A percentile compares a stretch with the other conserved stretches of the same genome.
phyloP scores from a whole-genome alignment of 2,888 invertebrate species.

The Athalia rosae region DNA sequence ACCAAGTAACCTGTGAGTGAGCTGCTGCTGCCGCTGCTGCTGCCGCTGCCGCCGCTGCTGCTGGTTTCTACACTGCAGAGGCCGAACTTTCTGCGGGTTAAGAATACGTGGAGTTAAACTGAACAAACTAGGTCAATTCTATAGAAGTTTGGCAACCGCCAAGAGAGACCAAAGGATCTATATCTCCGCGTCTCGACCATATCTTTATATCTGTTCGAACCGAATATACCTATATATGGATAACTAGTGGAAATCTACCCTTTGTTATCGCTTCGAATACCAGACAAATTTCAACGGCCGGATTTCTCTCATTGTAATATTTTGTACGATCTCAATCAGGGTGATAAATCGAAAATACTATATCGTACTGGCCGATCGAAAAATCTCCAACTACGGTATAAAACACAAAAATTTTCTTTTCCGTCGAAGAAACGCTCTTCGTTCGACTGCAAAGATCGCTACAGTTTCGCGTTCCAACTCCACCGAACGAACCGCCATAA shows the following conservation, averaged over 20 bases:
- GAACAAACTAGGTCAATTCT: conserved; percentile 54
- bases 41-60: too few species aligned
- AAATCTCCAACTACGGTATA: too few species aligned
- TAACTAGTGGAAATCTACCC: conserved; percentile 48
- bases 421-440: too few species aligned
- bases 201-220: too few species aligned
- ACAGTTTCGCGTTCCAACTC: too few species aligned
- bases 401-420: too few species aligned
- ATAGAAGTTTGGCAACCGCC: conserved; percentile 38
- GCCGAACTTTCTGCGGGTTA: conserved; percentile 51
- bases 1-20: conserved; percentile 56
- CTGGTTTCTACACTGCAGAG: background rate
- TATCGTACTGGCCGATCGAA: too few species aligned
- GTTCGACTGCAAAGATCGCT: too few species aligned
- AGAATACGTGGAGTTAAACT: conserved; percentile 52
- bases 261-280: conserved; percentile 56
- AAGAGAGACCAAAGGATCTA: conserved; percentile 28
- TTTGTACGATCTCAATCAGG: too few species aligned
- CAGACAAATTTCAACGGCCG: conserved; percentile 52
- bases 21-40: background rate
- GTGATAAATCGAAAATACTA: too few species aligned
- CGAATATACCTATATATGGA: background rate
- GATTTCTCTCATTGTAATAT: background rate
- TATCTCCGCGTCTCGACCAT: conserved; percentile 1
- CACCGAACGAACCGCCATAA: too few species aligned